phyloP scores from a whole-genome alignment of 2,797 vertebrate genomes.

The Phalloptychus januarius region DNA sequence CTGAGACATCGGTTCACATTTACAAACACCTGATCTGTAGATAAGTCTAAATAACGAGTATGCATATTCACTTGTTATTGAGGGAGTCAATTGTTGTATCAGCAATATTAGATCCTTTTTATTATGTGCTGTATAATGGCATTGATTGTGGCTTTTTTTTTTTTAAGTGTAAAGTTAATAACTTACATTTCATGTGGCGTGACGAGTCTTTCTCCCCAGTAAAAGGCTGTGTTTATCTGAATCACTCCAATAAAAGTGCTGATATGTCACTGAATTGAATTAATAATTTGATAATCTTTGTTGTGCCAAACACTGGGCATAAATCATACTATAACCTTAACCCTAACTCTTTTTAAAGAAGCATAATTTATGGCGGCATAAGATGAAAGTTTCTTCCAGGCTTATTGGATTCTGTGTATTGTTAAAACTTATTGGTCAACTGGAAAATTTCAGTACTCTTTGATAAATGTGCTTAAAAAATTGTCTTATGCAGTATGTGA shows the following conservation, averaged over 20 bases:
- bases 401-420: background rate
- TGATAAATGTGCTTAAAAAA: background rate
- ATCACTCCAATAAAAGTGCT: background rate
- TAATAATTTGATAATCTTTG: slow-evolving; percentile 11
- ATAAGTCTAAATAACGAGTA: no score
- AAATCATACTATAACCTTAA: background rate
- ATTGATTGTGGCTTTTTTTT: background rate
- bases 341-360: background rate
- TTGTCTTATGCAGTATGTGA: background rate
- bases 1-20: background rate
- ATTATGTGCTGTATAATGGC: slow-evolving; percentile 3
- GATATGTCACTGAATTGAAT: background rate
- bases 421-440: background rate
- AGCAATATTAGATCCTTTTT: background rate
- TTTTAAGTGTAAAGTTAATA: slow-evolving; percentile 10
- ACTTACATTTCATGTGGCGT: background rate
- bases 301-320: background rate
- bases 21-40: background rate
- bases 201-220: background rate
- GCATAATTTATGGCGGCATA: background rate
- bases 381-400: background rate
- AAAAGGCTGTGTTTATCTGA: background rate
- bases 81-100: background rate
- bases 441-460: background rate
- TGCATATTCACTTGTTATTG: background rate